phyloP scores from a whole-genome alignment of 2,113 vertebrate species.

The Ahaetulla prasina region DNA sequence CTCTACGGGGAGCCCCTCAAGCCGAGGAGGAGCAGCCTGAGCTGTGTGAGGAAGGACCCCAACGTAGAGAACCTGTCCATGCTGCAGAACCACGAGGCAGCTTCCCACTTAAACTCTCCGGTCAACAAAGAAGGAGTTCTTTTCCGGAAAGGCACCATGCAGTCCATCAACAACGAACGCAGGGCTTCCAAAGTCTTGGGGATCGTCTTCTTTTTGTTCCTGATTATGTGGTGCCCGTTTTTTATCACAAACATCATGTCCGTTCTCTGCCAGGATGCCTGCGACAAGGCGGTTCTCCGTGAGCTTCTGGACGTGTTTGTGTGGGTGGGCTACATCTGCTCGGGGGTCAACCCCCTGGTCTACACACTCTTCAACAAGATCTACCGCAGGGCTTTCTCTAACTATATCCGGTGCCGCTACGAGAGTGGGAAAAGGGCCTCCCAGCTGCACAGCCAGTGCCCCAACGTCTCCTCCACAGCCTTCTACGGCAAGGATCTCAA shows the following conservation, averaged over 20 bases:
- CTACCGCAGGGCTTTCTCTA: conserved; percentile 93
- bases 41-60: conserved; percentile 75
- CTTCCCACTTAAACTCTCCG: conserved; percentile 80
- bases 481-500: conserved; percentile 76
- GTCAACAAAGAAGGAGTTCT: conserved; percentile 71
- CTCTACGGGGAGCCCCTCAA: conserved; percentile 74
- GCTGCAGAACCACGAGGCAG: conserved; percentile 76
- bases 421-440: conserved; percentile 66
- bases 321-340: conserved; percentile 98
- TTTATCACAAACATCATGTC: conserved; percentile 96
- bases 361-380: conserved; percentile 98
- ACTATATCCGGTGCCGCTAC: conserved; percentile 90
- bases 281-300: conserved; percentile 79
- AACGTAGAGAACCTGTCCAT: conserved; percentile 76
- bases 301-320: conserved; percentile 95
- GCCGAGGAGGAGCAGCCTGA: conserved; percentile 78
- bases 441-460: conserved; percentile 73
- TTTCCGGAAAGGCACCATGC: conserved; percentile 92
- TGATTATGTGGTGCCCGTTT: conserved; percentile 98
- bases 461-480: conserved; percentile 72
- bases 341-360: conserved; percentile 92
- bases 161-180: conserved; percentile 95
- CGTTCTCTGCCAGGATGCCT: conserved; percentile 85
- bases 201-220: conserved; percentile 97
- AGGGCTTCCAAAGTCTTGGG: conserved; percentile 96